phyloP scores from a whole-genome alignment of 2,888 invertebrate genomes.

The Plebejus melissa region DNA sequence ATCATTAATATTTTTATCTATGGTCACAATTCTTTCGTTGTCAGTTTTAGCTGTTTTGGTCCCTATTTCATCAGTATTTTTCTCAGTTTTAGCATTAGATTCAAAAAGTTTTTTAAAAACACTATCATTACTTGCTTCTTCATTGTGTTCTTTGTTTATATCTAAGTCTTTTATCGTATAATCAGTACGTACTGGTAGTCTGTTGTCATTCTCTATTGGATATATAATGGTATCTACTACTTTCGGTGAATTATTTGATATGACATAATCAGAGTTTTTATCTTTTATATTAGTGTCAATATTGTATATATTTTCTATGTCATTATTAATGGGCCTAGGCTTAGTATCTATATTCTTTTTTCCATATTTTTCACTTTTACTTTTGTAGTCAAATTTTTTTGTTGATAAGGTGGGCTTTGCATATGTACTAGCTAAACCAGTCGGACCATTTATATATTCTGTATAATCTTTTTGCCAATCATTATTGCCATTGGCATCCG shows the following conservation, averaged over 20 bases:
- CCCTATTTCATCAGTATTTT: neutral
- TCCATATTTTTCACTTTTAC: constrained; percentile 43
- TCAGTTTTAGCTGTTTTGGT: neutral
- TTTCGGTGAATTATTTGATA: neutral
- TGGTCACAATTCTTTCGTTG: constrained; percentile 1
- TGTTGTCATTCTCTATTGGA: neutral
- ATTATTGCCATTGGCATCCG: constrained; percentile 33
- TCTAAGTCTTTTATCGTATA: neutral
- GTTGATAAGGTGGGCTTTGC: constrained; percentile 39
- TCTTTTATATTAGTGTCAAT: neutral
- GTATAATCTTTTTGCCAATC: constrained; percentile 35
- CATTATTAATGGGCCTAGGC: constrained; percentile 34
- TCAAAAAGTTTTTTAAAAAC: neutral
- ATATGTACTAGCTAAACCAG: constrained; percentile 32
- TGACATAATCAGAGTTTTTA: neutral
- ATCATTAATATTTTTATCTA: neutral
- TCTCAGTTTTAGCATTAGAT: neutral
- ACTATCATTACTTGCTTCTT: neutral
- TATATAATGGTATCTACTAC: neutral
- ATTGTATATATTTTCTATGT: constrained; percentile 29
- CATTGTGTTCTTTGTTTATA: neutral
- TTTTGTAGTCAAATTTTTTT: constrained; percentile 45
- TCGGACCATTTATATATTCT: constrained; percentile 33
- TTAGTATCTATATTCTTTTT: constrained; percentile 42
- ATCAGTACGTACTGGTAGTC: neutral